These are phyloP conservation scores for Cassiopea xamachana DNA, from an alignment of 30 jellyfish, hydroid and myxozoan genomes.

Conservation along the genomic window DNA sequence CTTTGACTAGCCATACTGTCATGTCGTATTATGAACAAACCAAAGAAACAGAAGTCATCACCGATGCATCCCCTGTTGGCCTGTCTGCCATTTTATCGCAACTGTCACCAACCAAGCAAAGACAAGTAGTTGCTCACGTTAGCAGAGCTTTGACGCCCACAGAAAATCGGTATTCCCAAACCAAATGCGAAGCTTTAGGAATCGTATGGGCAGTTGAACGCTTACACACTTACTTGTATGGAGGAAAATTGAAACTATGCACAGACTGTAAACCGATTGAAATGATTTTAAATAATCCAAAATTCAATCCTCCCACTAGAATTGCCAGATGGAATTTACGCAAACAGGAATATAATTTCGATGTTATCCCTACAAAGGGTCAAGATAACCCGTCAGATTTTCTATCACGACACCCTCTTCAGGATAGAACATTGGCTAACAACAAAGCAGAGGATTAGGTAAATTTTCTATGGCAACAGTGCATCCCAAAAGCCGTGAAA, in stretches of 20 bases:
- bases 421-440: background rate
- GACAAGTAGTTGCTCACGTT: background rate
- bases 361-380: background rate
- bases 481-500: constrained; percentile 35
- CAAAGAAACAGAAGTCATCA: background rate
- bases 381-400: background rate
- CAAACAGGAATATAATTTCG: background rate
- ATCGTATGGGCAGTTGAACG: constrained; percentile 1
- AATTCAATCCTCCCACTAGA: background rate
- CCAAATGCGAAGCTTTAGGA: background rate
- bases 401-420: background rate
- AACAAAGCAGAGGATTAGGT: background rate
- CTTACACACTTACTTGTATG: background rate
- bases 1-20: background rate
- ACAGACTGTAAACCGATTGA: background rate
- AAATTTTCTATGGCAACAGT: background rate
- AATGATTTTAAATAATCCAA: background rate
- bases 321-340: constrained; percentile 14
- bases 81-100: background rate
- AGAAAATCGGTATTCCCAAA: background rate
- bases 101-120: background rate
- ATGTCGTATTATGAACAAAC: background rate
- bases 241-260: background rate
- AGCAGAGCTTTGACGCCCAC: constrained; percentile 4
- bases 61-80: background rate